phyloP scores from a whole-genome alignment of 2,113 vertebrate genomes.

The Willisornis vidua region DNA sequence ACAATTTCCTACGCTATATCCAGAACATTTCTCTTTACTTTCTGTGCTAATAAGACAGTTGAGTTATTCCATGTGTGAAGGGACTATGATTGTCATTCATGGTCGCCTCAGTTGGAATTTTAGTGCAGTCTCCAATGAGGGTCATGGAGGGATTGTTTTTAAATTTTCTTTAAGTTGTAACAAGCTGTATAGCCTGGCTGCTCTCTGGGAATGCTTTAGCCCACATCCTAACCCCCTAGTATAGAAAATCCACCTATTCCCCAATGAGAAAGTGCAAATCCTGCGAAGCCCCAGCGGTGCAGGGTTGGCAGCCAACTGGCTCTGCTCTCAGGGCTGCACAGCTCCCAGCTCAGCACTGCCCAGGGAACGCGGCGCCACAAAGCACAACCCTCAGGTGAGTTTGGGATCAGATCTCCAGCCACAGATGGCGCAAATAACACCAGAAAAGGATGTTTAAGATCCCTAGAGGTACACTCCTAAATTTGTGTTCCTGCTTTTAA shows the following conservation, averaged over 20 bases:
- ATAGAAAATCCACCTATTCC: background rate
- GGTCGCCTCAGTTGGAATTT: background rate
- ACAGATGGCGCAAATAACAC: background rate
- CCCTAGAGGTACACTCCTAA: background rate
- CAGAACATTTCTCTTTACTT: constrained; percentile 38
- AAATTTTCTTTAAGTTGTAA: background rate
- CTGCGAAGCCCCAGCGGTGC: background rate
- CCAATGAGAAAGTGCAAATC: background rate
- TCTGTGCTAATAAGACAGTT: background rate
- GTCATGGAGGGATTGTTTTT: background rate
- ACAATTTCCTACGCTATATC: constrained; percentile 53
- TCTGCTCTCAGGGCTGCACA: background rate
- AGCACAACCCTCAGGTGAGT: background rate
- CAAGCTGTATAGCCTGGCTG: background rate
- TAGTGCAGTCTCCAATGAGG: background rate
- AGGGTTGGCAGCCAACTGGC: background rate
- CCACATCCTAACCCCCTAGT: background rate
- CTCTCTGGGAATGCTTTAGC: background rate
- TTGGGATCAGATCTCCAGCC: background rate
- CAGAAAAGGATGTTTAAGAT: background rate
- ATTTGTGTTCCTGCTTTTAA: background rate
- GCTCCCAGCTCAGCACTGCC: background rate
- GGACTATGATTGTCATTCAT: background rate
- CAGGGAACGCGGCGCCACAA: background rate
- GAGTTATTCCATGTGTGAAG: background rate